A percentile compares a stretch with the other conserved stretches of the same genome.
phyloP scores from a whole-genome alignment of 2,888 invertebrate species.

The Chrysopilus asiliformis region DNA sequence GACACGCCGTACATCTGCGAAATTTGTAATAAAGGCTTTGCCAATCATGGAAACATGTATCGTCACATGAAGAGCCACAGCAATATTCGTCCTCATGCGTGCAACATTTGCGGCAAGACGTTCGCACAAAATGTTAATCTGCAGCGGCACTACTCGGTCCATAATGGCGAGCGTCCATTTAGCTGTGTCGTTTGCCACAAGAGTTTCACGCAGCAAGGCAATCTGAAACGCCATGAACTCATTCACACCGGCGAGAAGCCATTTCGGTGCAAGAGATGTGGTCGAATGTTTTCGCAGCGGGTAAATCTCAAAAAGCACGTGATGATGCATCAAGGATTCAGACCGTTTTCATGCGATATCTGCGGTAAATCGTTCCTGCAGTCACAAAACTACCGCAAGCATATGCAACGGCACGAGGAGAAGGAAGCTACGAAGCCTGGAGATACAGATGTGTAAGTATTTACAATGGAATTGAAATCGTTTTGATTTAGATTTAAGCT shows the following conservation, averaged over 20 bases:
- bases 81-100: constrained; percentile 31
- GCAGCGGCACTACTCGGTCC: constrained; percentile 32
- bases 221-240: constrained; percentile 33
- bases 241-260: constrained; percentile 35
- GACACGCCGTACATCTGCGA: constrained; percentile 32
- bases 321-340: constrained; percentile 32
- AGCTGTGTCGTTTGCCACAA: constrained; percentile 31
- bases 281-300: constrained; percentile 32
- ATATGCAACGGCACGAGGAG: constrained; percentile 19
- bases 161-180: constrained; percentile 33
- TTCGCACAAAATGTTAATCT: constrained; percentile 32
- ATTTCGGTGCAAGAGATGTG: constrained; percentile 33
- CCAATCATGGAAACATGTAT: constrained; percentile 33
- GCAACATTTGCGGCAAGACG: constrained; percentile 29
- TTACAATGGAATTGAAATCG: background rate
- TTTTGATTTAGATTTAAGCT: background rate
- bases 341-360: constrained; percentile 30
- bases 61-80: constrained; percentile 35
- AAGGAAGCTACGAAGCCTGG: no score
- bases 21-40: constrained; percentile 31
- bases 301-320: constrained; percentile 36
- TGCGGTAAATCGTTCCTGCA: constrained; percentile 34
- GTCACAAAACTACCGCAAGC: constrained; percentile 30
- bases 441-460: constrained; percentile 9
- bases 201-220: constrained; percentile 34